Evolutionary conservation across 2,888 invertebrate species (phyloP).

Genomic region (Parelbella ahira): DNA sequence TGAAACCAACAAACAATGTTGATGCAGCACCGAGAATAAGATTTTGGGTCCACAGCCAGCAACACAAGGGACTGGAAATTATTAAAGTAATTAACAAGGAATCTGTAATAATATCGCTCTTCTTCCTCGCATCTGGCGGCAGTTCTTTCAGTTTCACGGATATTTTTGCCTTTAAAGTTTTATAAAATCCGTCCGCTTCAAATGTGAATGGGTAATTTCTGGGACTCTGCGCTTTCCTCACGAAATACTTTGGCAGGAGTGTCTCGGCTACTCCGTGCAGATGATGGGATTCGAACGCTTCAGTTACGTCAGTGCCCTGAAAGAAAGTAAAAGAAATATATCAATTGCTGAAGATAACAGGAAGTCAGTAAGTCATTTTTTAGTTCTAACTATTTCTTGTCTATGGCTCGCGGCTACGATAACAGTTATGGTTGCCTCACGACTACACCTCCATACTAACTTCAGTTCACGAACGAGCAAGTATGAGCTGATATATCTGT

Average conservation of each 20-base stretch:
- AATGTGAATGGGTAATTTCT: constrained; percentile 88
- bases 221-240: constrained; percentile 81
- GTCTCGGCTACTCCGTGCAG: constrained; percentile 76
- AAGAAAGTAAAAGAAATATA: constrained; percentile 32
- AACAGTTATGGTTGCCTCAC: too few species aligned
- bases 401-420: too few species aligned
- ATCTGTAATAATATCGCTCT: constrained; percentile 57
- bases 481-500: too few species aligned
- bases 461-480: too few species aligned
- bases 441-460: too few species aligned
- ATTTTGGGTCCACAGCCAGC: constrained; percentile 52
- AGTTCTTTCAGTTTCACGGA: constrained; percentile 76
- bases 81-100: constrained; percentile 45
- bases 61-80: constrained; percentile 45
- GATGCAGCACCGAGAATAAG: constrained; percentile 44
- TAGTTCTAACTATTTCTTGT: too few species aligned
- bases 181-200: constrained; percentile 87
- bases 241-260: constrained; percentile 84
- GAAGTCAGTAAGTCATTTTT: too few species aligned
- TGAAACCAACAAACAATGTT: constrained; percentile 43
- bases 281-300: constrained; percentile 83
- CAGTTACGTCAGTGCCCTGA: constrained; percentile 85
- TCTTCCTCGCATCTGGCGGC: constrained; percentile 49
- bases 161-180: constrained; percentile 84
- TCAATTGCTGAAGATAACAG: too few species aligned